Base-by-base conservation (phyloP, 2,113 vertebrate genomes). In the Argyrosomus japonicus region DNA sequence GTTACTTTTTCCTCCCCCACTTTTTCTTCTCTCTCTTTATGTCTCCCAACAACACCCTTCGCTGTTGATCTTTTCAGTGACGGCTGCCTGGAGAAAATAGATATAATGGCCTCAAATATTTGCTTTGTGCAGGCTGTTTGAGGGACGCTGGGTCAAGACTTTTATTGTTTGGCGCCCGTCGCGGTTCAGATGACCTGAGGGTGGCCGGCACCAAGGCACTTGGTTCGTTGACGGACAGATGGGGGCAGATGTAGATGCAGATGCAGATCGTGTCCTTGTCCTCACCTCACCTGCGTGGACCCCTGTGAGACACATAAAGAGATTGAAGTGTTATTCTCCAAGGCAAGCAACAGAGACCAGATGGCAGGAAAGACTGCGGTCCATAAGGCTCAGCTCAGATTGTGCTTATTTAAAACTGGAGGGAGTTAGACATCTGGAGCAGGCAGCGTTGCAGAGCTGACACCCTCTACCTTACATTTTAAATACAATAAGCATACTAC, bases 71-170 rank as follows among this genome's bases (percentile, higher is more conserved):
- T 87, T 92, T 87, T 86, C 84, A 81, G 88, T 54, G 85, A 78
- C 54, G 64, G 82, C 79, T 71, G 78, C 87, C 25, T 12, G 57
- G 77, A 87, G 84, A 89, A 88, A 89, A 84, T 8, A 92, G 89
- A 88, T 91, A 88, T 88, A 91, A 91, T 84, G 84, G 86, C 81
- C 69, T 92, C 84, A 90, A 93, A 91, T 95, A 94, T 95, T 95
- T 95, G 92, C 83, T 92, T 82, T 88, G 82, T 54, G 89, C 75
- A 83, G 76, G 81, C 71, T 23, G 84, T 77, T 82, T 74, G 60
- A 68, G 81, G 87, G 68, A 84, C 82, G 32, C 57, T n/a, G 73
- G 81, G 90, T 87, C 81, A 75, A 69, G 90, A 79, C 82, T 68
- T 89, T 85, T 88, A 69, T 90, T 93, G 93, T 93, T 90, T 75